Evolutionary conservation across 1,140 invertebrate genomes (phyloP).

Genomic region (Anastrepha obliqua): DNA sequence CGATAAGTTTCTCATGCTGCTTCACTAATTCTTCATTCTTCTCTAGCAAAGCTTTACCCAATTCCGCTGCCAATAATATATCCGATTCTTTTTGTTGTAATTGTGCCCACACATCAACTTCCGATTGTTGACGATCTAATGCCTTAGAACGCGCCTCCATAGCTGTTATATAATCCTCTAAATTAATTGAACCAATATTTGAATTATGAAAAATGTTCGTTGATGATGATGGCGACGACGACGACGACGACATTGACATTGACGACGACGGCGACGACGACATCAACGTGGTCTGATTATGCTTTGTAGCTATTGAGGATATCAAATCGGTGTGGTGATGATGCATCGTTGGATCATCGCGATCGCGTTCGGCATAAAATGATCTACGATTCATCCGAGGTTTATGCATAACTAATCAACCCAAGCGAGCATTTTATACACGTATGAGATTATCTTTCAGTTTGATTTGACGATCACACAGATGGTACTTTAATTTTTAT

Average conservation of each 20-base stretch:
- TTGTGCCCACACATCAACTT: slow-evolving; percentile 86
- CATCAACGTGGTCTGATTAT: slow-evolving; percentile 54
- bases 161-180: slow-evolving; percentile 78
- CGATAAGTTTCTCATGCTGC: slow-evolving; percentile 88
- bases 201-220: slow-evolving; percentile 58
- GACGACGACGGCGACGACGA: slow-evolving; percentile 50
- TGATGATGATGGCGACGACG: slow-evolving; percentile 43
- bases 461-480: slow-evolving; percentile 8
- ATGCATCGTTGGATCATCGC: slow-evolving; percentile 30
- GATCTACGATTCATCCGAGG: slow-evolving; percentile 64
- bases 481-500: background rate
- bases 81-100: slow-evolving; percentile 95
- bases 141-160: slow-evolving; percentile 75
- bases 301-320: slow-evolving; percentile 58
- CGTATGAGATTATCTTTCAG: slow-evolving; percentile 7
- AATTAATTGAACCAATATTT: slow-evolving; percentile 72
- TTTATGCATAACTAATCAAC: slow-evolving; percentile 70
- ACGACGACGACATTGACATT: slow-evolving; percentile 26
- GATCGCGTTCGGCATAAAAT: slow-evolving; percentile 10
- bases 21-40: slow-evolving; percentile 94
- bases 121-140: slow-evolving; percentile 68
- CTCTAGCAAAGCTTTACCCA: slow-evolving; percentile 95
- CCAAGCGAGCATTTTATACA: slow-evolving; percentile 43
- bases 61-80: slow-evolving; percentile 92
- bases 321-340: slow-evolving; percentile 60